Conservation (phyloP, 2,888 invertebrate genomes). For the Mycalesis mineus region DNA sequence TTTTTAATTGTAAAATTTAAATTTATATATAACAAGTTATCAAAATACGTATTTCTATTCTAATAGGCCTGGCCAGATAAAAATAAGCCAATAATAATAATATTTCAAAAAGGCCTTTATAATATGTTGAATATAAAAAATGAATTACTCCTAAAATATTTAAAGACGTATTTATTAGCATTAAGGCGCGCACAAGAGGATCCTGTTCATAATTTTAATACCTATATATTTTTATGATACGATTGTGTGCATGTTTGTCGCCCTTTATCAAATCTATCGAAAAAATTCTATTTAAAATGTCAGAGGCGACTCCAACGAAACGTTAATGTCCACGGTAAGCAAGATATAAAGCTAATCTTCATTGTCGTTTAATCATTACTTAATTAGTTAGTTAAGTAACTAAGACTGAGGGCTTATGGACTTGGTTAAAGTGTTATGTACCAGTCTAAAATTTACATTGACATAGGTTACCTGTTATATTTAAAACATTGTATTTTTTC, state of each 20-base stretch:
- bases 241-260: constrained; percentile 52
- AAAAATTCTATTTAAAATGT: constrained; percentile 40
- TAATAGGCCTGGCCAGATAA: no score
- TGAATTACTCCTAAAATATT: no score
- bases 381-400: not conserved
- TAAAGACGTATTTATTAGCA: no score
- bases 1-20: no score
- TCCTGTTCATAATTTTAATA: constrained; percentile 40
- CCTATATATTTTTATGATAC: constrained; percentile 11
- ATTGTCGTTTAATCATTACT: constrained; percentile 5
- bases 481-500: no score
- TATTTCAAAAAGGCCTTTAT: no score
- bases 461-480: no score
- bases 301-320: constrained; percentile 73
- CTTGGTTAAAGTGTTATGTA: constrained; percentile 15
- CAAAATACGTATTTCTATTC: no score
- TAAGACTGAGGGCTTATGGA: not conserved
- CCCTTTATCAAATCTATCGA: constrained; percentile 39
- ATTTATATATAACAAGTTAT: no score
- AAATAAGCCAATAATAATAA: no score
- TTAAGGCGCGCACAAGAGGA: constrained; percentile 30
- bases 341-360: constrained; percentile 72
- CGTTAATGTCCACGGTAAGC: constrained; percentile 64
- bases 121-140: no score
- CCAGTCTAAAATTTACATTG: not conserved